These are phyloP conservation scores for Triops longicaudatus DNA, from an alignment of 1,140 invertebrate genomes.

Conservation along the genomic window DNA sequence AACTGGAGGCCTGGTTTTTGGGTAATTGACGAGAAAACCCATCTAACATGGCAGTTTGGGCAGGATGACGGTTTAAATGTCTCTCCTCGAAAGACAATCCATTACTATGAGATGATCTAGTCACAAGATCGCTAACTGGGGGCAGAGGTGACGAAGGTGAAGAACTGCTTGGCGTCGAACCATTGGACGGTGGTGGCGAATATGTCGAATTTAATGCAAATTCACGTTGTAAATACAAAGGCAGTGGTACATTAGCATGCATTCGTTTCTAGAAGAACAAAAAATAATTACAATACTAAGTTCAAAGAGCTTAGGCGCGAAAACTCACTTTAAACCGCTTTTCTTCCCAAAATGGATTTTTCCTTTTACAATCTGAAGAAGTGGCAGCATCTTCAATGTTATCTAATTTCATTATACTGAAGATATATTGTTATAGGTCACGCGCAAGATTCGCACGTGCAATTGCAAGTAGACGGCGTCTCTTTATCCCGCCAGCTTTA, in stretches of 20 bases:
- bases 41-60: neutral
- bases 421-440: neutral
- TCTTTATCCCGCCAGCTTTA: neutral
- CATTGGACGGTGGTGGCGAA: neutral
- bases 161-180: neutral
- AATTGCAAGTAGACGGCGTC: neutral
- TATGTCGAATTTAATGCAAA: neutral
- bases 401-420: neutral
- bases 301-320: neutral
- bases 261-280: neutral
- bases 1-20: neutral
- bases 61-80: neutral
- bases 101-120: neutral
- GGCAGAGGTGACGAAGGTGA: neutral
- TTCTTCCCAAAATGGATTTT: slow-evolving; percentile 1
- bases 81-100: neutral
- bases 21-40: neutral
- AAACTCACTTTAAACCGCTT: neutral
- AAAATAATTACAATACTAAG: neutral
- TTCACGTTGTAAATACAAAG: neutral
- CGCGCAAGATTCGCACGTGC: neutral
- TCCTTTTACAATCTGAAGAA: neutral
- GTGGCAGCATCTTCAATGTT: neutral
- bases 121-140: neutral
- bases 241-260: neutral